Base-by-base conservation (phyloP, 2,797 vertebrate genomes). In the Knipowitschia caucasica region DNA sequence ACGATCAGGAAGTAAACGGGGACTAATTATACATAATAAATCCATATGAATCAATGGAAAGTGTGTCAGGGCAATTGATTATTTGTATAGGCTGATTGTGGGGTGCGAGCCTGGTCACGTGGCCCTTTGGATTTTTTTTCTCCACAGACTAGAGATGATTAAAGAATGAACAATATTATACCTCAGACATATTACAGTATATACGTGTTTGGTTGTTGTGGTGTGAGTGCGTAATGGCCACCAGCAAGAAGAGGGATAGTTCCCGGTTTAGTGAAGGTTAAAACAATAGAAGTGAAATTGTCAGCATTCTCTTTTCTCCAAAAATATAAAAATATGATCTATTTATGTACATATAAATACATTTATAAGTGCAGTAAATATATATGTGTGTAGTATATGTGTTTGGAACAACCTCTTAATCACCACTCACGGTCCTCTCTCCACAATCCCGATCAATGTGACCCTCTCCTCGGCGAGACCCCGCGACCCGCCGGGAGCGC, bases 351-450 rank as follows among this genome's bases (percentile, higher is more conserved):
- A n/a, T n/a, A n/a, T n/a, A n/a, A n/a, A n/a, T n/a, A n/a, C n/a
- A n/a, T n/a, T n/a, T n/a, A n/a, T n/a, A n/a, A n/a, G n/a, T n/a
- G n/a, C n/a, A n/a, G n/a, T n/a, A n/a, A n/a, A n/a, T n/a, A n/a
- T n/a, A n/a, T n/a, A n/a, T n/a, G n/a, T n/a, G n/a, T n/a, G n/a
- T n/a, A n/a, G n/a, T n/a, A n/a, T 20, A 6, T 31, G 45, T 30
- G 31, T 47, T 47, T 47, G 21, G 27, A 20, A 18, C 4, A 47
- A 47, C 50, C 77, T 77, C 70, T 80, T 82, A 71, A 84, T 86
- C 84, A 81, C 77, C 77, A 70, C 78, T 78, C 77, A 70, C 63
- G 60, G 52, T 71, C n/a, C n/a, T 72, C 73, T 75, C 73, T 77
- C 79, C 70, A 58, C 45, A 30, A 26, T 47, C 26, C 27, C 33